These are phyloP conservation scores for Heliconius aoede DNA, from an alignment of 2,888 invertebrate species.

Conservation along the genomic window DNA sequence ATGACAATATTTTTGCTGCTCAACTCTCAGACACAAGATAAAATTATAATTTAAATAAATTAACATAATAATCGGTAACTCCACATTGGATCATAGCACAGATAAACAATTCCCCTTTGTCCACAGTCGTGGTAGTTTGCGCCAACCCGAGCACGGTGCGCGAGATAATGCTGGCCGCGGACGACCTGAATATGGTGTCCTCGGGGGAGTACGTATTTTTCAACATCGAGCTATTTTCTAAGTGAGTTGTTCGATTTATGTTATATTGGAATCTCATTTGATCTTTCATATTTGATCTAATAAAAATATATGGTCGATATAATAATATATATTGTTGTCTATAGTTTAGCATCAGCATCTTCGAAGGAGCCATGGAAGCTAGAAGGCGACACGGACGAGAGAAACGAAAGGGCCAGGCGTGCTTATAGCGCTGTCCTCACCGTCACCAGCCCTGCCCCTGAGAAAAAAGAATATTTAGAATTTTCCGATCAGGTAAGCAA, in stretches of 20 bases:
- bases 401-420: conserved; percentile 91
- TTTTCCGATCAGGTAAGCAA: conserved; percentile 88
- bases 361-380: conserved; percentile 93
- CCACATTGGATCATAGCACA: background rate
- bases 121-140: conserved; percentile 95
- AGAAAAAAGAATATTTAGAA: conserved; percentile 89
- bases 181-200: conserved; percentile 96
- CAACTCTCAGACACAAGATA: too few species aligned
- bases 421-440: conserved; percentile 95
- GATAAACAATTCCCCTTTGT: conserved; percentile 18
- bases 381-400: conserved; percentile 89
- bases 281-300: background rate
- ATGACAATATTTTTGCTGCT: too few species aligned
- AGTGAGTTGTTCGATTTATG: conserved; percentile 85
- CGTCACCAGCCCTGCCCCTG: conserved; percentile 92
- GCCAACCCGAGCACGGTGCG: conserved; percentile 94
- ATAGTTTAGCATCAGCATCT: conserved; percentile 83
- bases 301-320: background rate
- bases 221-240: conserved; percentile 97
- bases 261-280: background rate
- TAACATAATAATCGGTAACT: background rate
- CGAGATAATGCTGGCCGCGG: conserved; percentile 96
- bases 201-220: conserved; percentile 99
- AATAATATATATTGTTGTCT: background rate
- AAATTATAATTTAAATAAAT: background rate